These are phyloP conservation scores for Nesogale talazaci DNA, from an alignment of 2,113 vertebrate genomes.

Conservation along the genomic window DNA sequence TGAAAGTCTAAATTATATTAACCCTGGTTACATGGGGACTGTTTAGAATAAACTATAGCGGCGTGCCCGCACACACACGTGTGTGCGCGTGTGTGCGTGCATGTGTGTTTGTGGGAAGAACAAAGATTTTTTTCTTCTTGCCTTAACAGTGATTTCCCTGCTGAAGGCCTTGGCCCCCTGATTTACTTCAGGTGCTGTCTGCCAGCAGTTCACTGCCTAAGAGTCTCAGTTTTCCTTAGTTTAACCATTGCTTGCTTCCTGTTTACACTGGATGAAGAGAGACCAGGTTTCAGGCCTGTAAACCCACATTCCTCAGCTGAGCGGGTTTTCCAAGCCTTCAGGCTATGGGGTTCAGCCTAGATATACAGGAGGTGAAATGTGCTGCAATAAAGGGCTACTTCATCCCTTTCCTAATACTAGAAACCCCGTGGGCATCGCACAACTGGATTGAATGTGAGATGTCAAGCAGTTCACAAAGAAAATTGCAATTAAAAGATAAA, in stretches of 20 bases:
- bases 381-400: background rate
- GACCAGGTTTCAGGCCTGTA: constrained; percentile 75
- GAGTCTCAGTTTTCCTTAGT: constrained; percentile 77
- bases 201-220: constrained; percentile 62
- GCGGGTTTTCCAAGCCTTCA: constrained; percentile 67
- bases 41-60: constrained; percentile 3
- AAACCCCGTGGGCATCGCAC: background rate
- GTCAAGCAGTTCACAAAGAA: too few species aligned
- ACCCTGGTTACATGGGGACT: constrained; percentile 65
- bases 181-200: constrained; percentile 70
- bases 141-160: constrained; percentile 70
- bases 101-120: background rate
- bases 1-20: constrained; percentile 74
- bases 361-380: background rate
- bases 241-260: constrained; percentile 74
- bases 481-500: too few species aligned
- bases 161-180: constrained; percentile 62
- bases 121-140: constrained; percentile 10
- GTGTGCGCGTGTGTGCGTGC: too few species aligned
- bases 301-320: constrained; percentile 72
- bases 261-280: constrained; percentile 75
- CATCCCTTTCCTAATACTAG: background rate
- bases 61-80: background rate
- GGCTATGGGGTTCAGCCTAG: constrained; percentile 63
- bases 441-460: background rate